Percentiles rank a stretch among this genome's conserved stretches.
Evolutionary conservation across 2,888 invertebrate genomes (phyloP).

Genomic region (Drosophila ustulata): DNA sequence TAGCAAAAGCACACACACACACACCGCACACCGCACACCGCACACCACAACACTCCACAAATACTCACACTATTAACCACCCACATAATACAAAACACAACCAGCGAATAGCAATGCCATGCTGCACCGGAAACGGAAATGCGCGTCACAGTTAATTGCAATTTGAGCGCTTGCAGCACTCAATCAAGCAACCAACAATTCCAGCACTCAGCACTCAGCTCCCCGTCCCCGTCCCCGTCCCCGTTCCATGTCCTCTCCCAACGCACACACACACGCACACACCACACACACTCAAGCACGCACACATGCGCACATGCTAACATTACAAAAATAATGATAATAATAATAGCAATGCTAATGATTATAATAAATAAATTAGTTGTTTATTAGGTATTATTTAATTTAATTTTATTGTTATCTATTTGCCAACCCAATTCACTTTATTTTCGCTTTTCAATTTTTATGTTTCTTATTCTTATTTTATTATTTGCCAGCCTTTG

Average conservation of each 20-base stretch:
- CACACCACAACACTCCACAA: constrained; percentile 3
- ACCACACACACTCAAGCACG: constrained; percentile 9
- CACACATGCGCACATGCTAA: constrained; percentile 41
- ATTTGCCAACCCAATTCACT: constrained; percentile 33
- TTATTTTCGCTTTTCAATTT: constrained; percentile 43
- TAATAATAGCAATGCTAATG: constrained; percentile 25
- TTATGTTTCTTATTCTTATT: constrained; percentile 36
- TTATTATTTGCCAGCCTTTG: constrained; percentile 31
- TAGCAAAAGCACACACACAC: constrained; percentile 7
- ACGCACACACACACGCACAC: constrained; percentile 8
- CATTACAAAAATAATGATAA: constrained; percentile 24
- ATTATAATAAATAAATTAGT: constrained; percentile 33
- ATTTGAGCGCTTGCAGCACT: constrained; percentile 36
- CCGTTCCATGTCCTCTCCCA: constrained; percentile 10
- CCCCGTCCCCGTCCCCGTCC: neutral
- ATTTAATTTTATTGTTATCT: constrained; percentile 65
- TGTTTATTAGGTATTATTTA: constrained; percentile 61
- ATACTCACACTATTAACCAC: constrained; percentile 24
- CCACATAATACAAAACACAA: constrained; percentile 11
- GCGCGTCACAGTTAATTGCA: constrained; percentile 61
- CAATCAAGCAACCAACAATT: constrained; percentile 31
- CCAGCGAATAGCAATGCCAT: constrained; percentile 42
- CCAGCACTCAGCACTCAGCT: constrained; percentile 18
- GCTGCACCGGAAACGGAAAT: constrained; percentile 76
- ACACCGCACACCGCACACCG: constrained; percentile 1